Conservation (phyloP, 2,888 invertebrate species). For the Gymnosoma rotundatum region DNA sequence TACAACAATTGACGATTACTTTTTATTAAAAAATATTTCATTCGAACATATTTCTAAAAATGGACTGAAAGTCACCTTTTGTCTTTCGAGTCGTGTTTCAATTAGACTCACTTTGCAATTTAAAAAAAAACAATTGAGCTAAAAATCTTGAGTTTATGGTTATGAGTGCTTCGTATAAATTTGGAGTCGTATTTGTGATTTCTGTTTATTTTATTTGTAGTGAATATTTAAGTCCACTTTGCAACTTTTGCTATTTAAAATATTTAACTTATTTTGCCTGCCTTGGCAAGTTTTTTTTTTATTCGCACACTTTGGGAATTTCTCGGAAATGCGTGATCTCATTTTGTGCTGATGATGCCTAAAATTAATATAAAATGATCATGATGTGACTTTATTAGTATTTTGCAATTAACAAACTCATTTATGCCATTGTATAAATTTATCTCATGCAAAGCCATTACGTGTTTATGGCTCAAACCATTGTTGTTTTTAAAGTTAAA, state of each 20-base stretch:
- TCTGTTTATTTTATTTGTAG: constrained; percentile 20
- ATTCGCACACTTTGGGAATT: too few species aligned
- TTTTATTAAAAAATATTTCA: constrained; percentile 8
- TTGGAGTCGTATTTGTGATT: constrained; percentile 14
- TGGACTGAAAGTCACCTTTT: constrained; percentile 12
- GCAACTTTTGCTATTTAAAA: neutral
- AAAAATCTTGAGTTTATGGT: neutral
- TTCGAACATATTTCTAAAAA: constrained; percentile 28
- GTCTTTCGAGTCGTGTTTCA: neutral
- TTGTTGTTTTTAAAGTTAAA: constrained; percentile 48
- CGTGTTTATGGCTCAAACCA: constrained; percentile 38
- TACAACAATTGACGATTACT: constrained; percentile 17
- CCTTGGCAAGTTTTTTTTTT: constrained; percentile 2
- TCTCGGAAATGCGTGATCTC: constrained; percentile 71
- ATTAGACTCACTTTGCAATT: neutral
- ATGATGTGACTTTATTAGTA: constrained; percentile 46
- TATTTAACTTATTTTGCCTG: neutral
- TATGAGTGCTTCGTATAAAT: constrained; percentile 8
- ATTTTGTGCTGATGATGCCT: constrained; percentile 42
- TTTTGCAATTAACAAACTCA: constrained; percentile 43
- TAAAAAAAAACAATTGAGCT: neutral
- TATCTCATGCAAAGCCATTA: constrained; percentile 27
- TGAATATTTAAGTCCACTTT: neutral
- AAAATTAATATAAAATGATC: constrained; percentile 37
- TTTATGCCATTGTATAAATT: constrained; percentile 31